Percentiles rank a stretch among this genome's conserved stretches.
Evolutionary conservation across 1,140 invertebrate species (phyloP).

Genomic region (Aphidius ervi): DNA sequence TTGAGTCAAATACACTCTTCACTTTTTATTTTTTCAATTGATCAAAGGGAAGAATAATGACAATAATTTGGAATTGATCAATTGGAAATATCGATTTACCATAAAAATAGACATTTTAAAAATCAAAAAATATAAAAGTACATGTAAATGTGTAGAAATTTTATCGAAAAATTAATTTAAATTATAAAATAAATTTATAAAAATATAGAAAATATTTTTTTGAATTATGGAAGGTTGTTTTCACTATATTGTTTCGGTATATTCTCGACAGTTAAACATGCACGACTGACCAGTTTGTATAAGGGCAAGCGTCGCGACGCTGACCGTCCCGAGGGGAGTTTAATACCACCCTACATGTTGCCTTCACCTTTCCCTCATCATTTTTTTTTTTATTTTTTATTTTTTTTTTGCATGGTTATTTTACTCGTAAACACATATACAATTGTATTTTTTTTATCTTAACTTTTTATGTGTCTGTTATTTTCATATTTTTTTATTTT

Average conservation of each 20-base stretch:
- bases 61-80: no score
- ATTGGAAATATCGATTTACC: no score
- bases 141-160: no score
- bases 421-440: not conserved
- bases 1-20: not conserved
- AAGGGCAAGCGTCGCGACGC: constrained; percentile 40
- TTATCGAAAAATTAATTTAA: no score
- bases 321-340: constrained; percentile 38
- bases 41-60: not conserved
- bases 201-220: not conserved
- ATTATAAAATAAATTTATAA: not conserved
- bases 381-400: not conserved
- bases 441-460: no score
- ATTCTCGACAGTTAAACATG: constrained; percentile 42
- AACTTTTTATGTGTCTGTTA: no score
- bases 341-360: constrained; percentile 24
- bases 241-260: constrained; percentile 21
- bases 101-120: no score
- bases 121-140: no score
- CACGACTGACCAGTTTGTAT: constrained; percentile 45
- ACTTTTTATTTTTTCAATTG: not conserved
- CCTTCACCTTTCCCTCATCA: constrained; percentile 18
- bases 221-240: not conserved
- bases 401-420: not conserved
- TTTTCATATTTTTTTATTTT: no score